Conservation (phyloP, 1,140 invertebrate species). For the Protaetia brevitarsis region DNA sequence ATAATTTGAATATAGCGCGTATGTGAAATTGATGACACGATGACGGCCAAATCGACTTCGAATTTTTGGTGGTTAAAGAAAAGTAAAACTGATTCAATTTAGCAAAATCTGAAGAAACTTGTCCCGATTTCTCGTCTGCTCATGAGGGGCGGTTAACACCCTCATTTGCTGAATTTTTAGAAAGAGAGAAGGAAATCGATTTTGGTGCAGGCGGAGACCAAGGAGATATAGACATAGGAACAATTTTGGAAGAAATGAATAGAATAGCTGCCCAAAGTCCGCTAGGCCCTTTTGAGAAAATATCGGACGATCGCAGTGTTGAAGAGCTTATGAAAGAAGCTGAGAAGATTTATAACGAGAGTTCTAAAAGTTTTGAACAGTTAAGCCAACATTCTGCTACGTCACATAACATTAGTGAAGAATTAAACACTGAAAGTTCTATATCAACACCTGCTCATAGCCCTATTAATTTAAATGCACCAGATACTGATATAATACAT, state of each 20-base stretch:
- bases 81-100: conserved; percentile 24
- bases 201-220: conserved; percentile 26
- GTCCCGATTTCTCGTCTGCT: conserved; percentile 1
- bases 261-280: conserved; percentile 46
- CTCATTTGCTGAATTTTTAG: conserved; percentile 43
- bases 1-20: not conserved
- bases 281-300: conserved; percentile 41
- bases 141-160: conserved; percentile 35
- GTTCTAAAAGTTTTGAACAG: conserved; percentile 49
- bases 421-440: conserved; percentile 33
- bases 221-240: conserved; percentile 45
- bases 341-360: conserved; percentile 46
- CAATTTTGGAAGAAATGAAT: conserved; percentile 49
- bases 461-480: conserved; percentile 33
- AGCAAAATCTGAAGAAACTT: conserved; percentile 22
- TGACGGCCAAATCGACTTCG: not conserved
- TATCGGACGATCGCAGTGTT: conserved; percentile 39
- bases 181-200: conserved; percentile 38
- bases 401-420: conserved; percentile 42
- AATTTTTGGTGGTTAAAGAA: conserved; percentile 45
- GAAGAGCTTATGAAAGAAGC: conserved; percentile 48
- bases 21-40: not conserved
- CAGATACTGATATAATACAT: conserved; percentile 25
- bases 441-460: conserved; percentile 3
- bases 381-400: conserved; percentile 44